A percentile compares a stretch with the other conserved stretches of the same genome.
These are phyloP conservation scores for Aphidius colemani DNA, from an alignment of 2,888 invertebrate species.

Conservation along the genomic window DNA sequence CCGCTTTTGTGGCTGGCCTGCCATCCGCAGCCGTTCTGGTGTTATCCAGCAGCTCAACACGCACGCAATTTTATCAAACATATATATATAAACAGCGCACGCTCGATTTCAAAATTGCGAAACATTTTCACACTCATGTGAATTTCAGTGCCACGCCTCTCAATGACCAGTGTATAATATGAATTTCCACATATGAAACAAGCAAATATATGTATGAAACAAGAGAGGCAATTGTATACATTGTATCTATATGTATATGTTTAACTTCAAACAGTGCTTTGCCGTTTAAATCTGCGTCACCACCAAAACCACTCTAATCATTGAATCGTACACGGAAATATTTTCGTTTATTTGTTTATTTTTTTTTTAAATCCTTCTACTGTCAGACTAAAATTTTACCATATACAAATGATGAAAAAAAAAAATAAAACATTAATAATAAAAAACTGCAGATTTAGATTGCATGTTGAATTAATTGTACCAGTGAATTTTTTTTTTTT, in stretches of 20 bases:
- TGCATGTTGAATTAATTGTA: constrained; percentile 38
- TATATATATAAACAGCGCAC: constrained; percentile 34
- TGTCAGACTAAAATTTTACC: too few relatives aligned
- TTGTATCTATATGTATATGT: too few relatives aligned
- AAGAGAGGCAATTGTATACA: neutral
- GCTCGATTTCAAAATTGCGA: constrained; percentile 57
- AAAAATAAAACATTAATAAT: too few relatives aligned
- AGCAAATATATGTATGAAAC: constrained; percentile 12
- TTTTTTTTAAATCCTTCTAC: too few relatives aligned
- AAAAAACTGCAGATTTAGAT: neutral
- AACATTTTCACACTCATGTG: constrained; percentile 59
- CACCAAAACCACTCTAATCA: constrained; percentile 16
- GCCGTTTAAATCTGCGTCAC: constrained; percentile 28
- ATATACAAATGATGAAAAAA: neutral
- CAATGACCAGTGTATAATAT: constrained; percentile 23
- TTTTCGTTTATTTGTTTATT: neutral
- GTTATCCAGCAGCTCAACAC: constrained; percentile 20
- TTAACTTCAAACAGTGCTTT: neutral
- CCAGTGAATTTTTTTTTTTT: constrained; percentile 11
- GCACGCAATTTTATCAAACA: neutral
- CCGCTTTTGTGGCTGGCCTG: constrained; percentile 52
- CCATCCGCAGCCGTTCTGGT: constrained; percentile 38
- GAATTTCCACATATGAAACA: neutral
- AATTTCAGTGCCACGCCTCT: constrained; percentile 30
- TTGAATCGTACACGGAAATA: constrained; percentile 13